These are phyloP conservation scores for Megaleporinus macrocephalus DNA, from an alignment of 2,113 vertebrate genomes.

Conservation along the genomic window DNA sequence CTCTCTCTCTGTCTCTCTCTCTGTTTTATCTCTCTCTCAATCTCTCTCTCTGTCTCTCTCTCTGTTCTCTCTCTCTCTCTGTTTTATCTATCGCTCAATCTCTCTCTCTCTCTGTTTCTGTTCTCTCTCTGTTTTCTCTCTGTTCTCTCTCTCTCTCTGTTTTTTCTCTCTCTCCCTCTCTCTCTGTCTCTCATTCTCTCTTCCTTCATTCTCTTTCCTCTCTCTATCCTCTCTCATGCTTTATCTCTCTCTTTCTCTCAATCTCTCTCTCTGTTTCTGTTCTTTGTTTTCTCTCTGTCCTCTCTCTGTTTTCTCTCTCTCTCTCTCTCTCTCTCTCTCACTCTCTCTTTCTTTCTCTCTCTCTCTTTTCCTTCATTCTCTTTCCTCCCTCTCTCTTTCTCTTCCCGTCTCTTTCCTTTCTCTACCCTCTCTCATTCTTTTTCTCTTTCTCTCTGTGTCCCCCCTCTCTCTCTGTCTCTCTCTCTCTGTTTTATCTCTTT, in stretches of 20 bases:
- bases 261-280: constrained; percentile 53
- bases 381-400: too few species aligned
- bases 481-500: constrained; percentile 31
- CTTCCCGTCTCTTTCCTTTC: too few species aligned
- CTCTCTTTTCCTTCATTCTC: too few species aligned
- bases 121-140: constrained; percentile 20
- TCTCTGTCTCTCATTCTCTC: too few species aligned
- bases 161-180: too few species aligned
- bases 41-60: constrained; percentile 17
- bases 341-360: constrained; percentile 48
- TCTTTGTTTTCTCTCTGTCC: constrained; percentile 4
- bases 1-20: constrained; percentile 22
- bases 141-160: constrained; percentile 4
- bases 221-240: too few species aligned
- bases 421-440: too few species aligned
- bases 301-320: constrained; percentile 55
- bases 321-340: too few species aligned
- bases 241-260: constrained; percentile 10
- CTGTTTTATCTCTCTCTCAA: too few species aligned
- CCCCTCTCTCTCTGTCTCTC: constrained; percentile 46
- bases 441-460: constrained; percentile 18
- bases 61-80: constrained; percentile 59
- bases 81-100: background rate
- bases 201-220: constrained; percentile 36
- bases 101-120: constrained; percentile 49